Conservation (phyloP, 2,888 invertebrate genomes). For the Trissolcus japonicus region DNA sequence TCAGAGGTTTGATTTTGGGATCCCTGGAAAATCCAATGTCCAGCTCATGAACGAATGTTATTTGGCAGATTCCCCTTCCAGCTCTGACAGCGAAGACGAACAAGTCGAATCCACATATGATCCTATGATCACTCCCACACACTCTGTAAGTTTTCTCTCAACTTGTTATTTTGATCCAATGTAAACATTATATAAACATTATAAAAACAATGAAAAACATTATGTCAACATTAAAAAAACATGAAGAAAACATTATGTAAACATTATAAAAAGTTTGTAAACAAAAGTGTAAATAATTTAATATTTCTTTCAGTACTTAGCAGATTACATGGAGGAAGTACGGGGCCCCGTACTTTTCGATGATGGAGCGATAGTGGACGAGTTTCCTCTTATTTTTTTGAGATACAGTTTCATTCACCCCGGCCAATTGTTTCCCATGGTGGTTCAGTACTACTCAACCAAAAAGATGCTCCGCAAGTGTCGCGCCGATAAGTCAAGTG, state of each 20-base stretch:
- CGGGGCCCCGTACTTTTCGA: conserved; percentile 42
- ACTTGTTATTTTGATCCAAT: neutral
- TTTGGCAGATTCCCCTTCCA: neutral
- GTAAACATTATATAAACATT: too few species aligned
- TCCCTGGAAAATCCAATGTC: neutral
- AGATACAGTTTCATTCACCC: conserved; percentile 43
- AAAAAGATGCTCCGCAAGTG: conserved; percentile 40
- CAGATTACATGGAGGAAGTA: conserved; percentile 48
- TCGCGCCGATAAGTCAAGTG: conserved; percentile 23
- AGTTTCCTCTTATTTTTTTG: conserved; percentile 47
- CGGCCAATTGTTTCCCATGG: conserved; percentile 48
- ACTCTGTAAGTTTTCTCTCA: conserved; percentile 29
- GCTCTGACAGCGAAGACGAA: conserved; percentile 24
- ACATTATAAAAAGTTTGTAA: neutral
- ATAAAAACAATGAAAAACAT: neutral
- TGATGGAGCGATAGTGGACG: conserved; percentile 35
- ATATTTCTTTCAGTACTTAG: conserved; percentile 38
- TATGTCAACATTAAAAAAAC: neutral
- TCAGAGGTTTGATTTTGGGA: neutral
- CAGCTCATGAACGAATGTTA: conserved; percentile 1
- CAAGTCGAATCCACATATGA: conserved; percentile 43
- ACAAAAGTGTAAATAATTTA: neutral
- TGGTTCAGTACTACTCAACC: conserved; percentile 5
- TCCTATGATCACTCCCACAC: conserved; percentile 37
- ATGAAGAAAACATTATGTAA: neutral